Percentiles rank a stretch among this genome's conserved stretches.
phyloP scores from a whole-genome alignment of 2,113 vertebrate genomes.

The Halcyon malimbica region DNA sequence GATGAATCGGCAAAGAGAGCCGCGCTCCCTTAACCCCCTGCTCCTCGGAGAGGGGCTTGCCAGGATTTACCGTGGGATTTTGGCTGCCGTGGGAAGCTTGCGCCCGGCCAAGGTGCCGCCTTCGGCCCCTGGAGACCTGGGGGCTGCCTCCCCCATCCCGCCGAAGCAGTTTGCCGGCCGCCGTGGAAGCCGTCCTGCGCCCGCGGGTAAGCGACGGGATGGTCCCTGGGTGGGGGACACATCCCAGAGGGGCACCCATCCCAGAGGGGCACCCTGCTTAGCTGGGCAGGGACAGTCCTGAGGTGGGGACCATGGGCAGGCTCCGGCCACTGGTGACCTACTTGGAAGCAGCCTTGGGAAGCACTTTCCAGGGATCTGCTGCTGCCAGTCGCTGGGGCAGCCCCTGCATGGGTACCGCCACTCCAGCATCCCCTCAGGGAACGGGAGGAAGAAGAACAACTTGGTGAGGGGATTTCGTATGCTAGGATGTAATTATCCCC shows the following conservation, averaged over 20 bases:
- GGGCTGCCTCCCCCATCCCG: neutral
- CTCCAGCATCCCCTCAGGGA: neutral
- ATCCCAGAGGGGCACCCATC: fast-evolving
- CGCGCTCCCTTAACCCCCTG: neutral
- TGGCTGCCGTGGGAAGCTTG: neutral
- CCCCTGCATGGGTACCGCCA: fast-evolving
- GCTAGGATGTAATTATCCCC: neutral
- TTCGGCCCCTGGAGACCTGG: neutral
- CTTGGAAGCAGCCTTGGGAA: neutral
- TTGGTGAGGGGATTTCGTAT: neutral
- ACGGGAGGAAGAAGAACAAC: fast-evolving
- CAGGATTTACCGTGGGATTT: conserved; percentile 50
- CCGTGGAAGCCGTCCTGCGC: neutral
- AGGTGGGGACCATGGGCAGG: neutral
- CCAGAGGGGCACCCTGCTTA: fast-evolving
- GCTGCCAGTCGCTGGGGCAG: neutral
- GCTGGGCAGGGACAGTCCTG: neutral
- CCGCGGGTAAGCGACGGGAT: neutral
- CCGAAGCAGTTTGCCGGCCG: neutral
- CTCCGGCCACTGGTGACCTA: neutral
- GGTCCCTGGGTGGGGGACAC: fast-evolving
- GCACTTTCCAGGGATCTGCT: neutral
- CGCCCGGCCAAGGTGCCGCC: neutral
- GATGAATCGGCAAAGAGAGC: conserved; percentile 45
- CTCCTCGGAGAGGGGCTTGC: conserved; percentile 24